Evolutionary conservation across 2,888 invertebrate genomes (phyloP).

Genomic region (Oscheius myriophilus): DNA sequence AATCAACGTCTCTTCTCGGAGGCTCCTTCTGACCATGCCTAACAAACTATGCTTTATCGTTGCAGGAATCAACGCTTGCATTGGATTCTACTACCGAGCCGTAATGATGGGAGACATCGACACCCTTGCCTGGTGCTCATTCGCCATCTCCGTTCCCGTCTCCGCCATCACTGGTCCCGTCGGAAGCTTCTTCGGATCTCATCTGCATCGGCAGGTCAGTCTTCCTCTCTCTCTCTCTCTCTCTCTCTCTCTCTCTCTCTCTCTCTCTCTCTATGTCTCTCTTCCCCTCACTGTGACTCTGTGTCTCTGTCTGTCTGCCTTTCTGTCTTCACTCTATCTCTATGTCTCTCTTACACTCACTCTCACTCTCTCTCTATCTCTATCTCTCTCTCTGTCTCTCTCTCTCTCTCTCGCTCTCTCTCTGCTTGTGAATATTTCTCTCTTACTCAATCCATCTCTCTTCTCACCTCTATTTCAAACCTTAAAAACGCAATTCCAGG

Average conservation of each 20-base stretch:
- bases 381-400: neutral
- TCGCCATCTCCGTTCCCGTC: slow-evolving; percentile 55
- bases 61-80: slow-evolving; percentile 58
- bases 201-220: slow-evolving; percentile 61
- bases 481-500: too few species aligned
- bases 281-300: too few species aligned
- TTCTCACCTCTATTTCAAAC: too few species aligned
- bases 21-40: too few species aligned
- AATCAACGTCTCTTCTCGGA: too few species aligned
- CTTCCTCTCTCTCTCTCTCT: neutral
- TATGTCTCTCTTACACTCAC: slow-evolving; percentile 12
- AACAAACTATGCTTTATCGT: neutral
- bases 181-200: slow-evolving; percentile 64
- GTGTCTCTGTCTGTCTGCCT: slow-evolving; percentile 24
- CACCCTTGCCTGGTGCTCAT: slow-evolving; percentile 59
- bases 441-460: neutral
- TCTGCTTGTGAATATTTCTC: too few species aligned
- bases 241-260: neutral
- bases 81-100: slow-evolving; percentile 66
- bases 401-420: neutral
- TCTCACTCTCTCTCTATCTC: neutral
- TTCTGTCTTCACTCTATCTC: neutral
- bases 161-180: slow-evolving; percentile 59
- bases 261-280: neutral
- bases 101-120: slow-evolving; percentile 59